These are phyloP conservation scores for Alaudala cheleensis DNA, from an alignment of 2,113 vertebrate species.

Conservation along the genomic window DNA sequence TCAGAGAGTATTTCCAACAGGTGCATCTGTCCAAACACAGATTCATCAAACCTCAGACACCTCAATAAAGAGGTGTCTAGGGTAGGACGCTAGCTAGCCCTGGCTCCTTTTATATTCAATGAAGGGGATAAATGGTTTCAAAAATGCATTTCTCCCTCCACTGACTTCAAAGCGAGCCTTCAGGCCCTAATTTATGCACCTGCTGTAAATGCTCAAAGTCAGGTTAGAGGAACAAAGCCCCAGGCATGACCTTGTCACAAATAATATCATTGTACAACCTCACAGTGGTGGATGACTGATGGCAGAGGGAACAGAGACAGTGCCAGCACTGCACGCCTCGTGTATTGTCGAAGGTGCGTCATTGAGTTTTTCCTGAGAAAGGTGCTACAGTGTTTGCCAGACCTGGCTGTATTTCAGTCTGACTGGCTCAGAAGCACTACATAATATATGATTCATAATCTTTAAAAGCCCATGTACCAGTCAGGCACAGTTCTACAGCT, in stretches of 20 bases:
- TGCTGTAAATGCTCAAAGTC: background rate
- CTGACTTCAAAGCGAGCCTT: constrained; percentile 36
- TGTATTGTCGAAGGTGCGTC: accelerated
- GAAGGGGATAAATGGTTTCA: constrained; percentile 17
- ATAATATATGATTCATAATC: background rate
- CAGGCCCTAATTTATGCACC: constrained; percentile 8
- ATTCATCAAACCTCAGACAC: background rate
- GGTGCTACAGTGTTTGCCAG: background rate
- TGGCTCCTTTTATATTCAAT: constrained; percentile 25
- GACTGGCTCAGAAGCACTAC: background rate
- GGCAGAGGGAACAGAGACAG: background rate
- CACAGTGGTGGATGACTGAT: background rate
- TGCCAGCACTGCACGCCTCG: background rate
- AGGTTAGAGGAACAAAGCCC: constrained; percentile 22
- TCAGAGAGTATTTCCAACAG: background rate
- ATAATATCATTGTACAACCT: background rate
- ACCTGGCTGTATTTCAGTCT: background rate
- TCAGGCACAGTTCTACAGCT: background rate
- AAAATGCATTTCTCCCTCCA: constrained; percentile 8
- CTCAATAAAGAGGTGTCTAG: background rate
- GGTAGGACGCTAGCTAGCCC: background rate
- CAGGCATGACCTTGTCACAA: background rate
- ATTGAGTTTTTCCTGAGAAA: background rate
- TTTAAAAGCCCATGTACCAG: background rate
- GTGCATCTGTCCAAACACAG: background rate